Conservation (phyloP, 2,113 vertebrate species). For the Australoheros scitulus region DNA sequence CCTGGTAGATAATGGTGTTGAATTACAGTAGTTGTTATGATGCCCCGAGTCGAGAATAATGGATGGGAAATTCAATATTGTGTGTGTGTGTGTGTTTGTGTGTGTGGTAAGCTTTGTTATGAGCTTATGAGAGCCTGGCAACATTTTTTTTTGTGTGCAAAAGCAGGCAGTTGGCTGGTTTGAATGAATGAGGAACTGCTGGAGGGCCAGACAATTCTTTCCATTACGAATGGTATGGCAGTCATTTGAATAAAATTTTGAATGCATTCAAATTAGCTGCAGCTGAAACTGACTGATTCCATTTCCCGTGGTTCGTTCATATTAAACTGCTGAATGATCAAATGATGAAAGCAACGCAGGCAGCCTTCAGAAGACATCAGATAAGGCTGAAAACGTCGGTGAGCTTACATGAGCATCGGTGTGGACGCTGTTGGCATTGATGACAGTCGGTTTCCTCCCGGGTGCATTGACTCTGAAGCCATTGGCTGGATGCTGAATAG, state of each 20-base stretch:
- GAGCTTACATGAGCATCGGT: conserved; percentile 59
- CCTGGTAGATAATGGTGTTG: conserved; percentile 32
- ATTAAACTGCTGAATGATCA: conserved; percentile 4
- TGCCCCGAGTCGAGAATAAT: conserved; percentile 25
- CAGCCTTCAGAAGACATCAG: neutral
- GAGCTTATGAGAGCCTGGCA: neutral
- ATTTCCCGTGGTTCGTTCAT: neutral
- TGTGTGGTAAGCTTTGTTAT: conserved; percentile 12
- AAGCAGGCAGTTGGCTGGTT: conserved; percentile 1
- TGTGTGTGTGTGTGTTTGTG: conserved; percentile 5
- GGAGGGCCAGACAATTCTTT: conserved; percentile 7
- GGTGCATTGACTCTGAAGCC: conserved; percentile 52
- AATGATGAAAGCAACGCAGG: neutral
- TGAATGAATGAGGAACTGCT: conserved; percentile 21
- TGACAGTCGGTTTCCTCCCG: conserved; percentile 33
- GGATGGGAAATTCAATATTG: conserved; percentile 38
- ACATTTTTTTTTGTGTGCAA: neutral
- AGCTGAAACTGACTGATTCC: neutral
- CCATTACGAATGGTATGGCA: neutral
- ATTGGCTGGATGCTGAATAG: conserved; percentile 66
- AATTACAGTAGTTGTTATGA: conserved; percentile 40
- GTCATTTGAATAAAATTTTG: conserved; percentile 28
- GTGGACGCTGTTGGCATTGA: conserved; percentile 39
- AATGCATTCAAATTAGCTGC: conserved; percentile 19
- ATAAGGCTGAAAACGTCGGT: conserved; percentile 58